Percentiles rank a stretch among this genome's conserved stretches.
Evolutionary conservation across 2,888 invertebrate species (phyloP).

Genomic region (Fissipunctia ypsillon): DNA sequence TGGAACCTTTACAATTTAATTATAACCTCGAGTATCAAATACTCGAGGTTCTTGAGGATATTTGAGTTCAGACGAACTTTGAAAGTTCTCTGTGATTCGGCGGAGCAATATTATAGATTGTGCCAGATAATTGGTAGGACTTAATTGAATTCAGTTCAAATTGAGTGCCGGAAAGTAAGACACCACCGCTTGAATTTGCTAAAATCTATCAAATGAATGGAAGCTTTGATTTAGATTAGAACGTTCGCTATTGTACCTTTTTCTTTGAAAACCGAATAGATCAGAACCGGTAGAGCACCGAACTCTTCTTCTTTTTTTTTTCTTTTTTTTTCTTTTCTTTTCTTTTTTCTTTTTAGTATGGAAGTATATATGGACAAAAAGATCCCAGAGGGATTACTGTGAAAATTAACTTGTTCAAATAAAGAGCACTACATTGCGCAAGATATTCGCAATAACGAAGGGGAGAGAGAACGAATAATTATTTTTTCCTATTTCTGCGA

Average conservation of each 20-base stretch:
- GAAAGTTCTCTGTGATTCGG: conserved; percentile 72
- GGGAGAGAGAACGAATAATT: conserved; percentile 67
- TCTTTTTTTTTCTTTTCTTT: too few species aligned
- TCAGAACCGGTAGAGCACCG: too few species aligned
- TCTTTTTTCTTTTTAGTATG: conserved; percentile 23
- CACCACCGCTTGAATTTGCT: conserved; percentile 27
- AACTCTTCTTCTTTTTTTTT: too few species aligned
- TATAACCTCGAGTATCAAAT: conserved; percentile 76
- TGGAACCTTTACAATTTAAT: conserved; percentile 81
- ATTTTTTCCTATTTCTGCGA: conserved; percentile 69
- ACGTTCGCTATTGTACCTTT: conserved; percentile 14
- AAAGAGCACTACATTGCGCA: conserved; percentile 64
- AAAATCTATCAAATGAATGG: conserved; percentile 25
- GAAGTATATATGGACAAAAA: conserved; percentile 42
- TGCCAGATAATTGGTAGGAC: conserved; percentile 73
- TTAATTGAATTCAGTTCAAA: conserved; percentile 77
- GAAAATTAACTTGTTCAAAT: conserved; percentile 73
- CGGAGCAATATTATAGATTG: conserved; percentile 75
- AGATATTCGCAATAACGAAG: conserved; percentile 68
- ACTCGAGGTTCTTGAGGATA: too few species aligned
- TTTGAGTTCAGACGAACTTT: conserved; percentile 70
- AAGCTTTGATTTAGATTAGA: conserved; percentile 9
- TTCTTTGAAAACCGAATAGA: too few species aligned
- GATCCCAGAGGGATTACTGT: conserved; percentile 52
- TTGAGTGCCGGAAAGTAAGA: conserved; percentile 64